Percentiles rank a stretch among this genome's conserved stretches.
These are phyloP conservation scores for Pegea sp. DNA, from an alignment of 23 tunicate genomes.

Conservation along the genomic window DNA sequence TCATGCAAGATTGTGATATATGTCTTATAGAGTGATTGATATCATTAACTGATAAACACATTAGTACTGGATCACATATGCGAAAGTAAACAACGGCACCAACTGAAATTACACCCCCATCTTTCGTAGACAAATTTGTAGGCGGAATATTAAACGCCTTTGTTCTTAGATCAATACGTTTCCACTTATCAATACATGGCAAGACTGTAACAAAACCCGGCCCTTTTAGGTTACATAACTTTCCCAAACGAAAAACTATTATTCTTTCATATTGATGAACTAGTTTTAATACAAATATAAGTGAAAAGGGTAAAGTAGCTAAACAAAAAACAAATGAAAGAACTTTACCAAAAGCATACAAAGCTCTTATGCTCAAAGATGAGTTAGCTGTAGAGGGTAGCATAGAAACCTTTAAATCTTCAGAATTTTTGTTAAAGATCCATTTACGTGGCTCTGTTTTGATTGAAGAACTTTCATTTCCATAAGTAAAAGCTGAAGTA, in stretches of 20 bases:
- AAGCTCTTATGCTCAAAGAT: too few relatives aligned
- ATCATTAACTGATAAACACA: slow-evolving; percentile 34
- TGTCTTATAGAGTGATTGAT: slow-evolving; percentile 52
- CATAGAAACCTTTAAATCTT: too few relatives aligned
- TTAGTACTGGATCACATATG: slow-evolving; percentile 27
- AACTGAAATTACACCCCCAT: slow-evolving; percentile 51
- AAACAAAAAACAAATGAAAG: too few relatives aligned
- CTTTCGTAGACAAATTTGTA: slow-evolving; percentile 39
- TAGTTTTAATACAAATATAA: too few relatives aligned
- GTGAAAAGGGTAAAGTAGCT: too few relatives aligned
- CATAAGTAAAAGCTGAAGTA: too few relatives aligned
- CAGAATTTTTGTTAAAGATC: too few relatives aligned
- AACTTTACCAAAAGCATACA: too few relatives aligned
- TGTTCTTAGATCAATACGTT: slow-evolving; percentile 51
- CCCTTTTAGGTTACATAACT: slow-evolving; percentile 40
- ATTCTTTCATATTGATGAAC: slow-evolving; percentile 80
- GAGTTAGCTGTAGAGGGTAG: too few relatives aligned
- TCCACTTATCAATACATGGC: slow-evolving; percentile 71
- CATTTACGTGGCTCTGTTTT: too few relatives aligned
- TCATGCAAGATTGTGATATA: slow-evolving; percentile 27
- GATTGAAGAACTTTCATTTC: too few relatives aligned
- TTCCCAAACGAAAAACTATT: slow-evolving; percentile 54
- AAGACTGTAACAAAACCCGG: slow-evolving; percentile 69
- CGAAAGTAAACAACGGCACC: slow-evolving; percentile 70
- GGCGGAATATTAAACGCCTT: slow-evolving; percentile 93